Percentiles rank a stretch among this genome's conserved stretches.
Evolutionary conservation across 2,888 invertebrate genomes (phyloP).

Genomic region (Pterostichus niger): DNA sequence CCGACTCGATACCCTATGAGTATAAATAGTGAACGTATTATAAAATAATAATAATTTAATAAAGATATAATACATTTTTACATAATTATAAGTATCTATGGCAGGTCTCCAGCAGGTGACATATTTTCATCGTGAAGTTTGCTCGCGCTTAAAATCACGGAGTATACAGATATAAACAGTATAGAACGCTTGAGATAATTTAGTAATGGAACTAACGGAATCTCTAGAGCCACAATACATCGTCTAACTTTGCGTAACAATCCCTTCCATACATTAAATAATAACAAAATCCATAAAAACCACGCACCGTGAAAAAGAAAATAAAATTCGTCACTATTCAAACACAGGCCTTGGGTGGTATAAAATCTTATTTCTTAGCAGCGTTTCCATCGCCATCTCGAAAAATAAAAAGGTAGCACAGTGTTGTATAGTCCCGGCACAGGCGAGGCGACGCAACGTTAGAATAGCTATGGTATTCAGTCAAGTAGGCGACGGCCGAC

Average conservation of each 20-base stretch:
- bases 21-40: too few relatives aligned
- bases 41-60: too few relatives aligned
- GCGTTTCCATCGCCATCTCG: background rate
- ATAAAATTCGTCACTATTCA: conserved; percentile 15
- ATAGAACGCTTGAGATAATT: too few relatives aligned
- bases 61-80: too few relatives aligned
- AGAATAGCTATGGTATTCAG: conserved; percentile 8
- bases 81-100: too few relatives aligned
- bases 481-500: conserved; percentile 1
- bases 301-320: background rate
- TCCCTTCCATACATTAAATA: background rate
- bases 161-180: too few relatives aligned
- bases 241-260: background rate
- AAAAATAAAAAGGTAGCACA: background rate
- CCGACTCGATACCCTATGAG: too few relatives aligned
- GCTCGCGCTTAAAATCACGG: too few relatives aligned
- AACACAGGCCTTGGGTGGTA: conserved; percentile 5
- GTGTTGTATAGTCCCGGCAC: background rate
- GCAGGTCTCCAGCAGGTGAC: too few relatives aligned
- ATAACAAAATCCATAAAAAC: conserved; percentile 8
- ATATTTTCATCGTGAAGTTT: too few relatives aligned
- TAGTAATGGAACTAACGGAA: background rate
- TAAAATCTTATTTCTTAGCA: conserved; percentile 1
- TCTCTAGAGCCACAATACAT: background rate
- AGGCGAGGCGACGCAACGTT: background rate